Conservation (phyloP, 2,797 vertebrate species). For the Lutjanus argentimaculatus region DNA sequence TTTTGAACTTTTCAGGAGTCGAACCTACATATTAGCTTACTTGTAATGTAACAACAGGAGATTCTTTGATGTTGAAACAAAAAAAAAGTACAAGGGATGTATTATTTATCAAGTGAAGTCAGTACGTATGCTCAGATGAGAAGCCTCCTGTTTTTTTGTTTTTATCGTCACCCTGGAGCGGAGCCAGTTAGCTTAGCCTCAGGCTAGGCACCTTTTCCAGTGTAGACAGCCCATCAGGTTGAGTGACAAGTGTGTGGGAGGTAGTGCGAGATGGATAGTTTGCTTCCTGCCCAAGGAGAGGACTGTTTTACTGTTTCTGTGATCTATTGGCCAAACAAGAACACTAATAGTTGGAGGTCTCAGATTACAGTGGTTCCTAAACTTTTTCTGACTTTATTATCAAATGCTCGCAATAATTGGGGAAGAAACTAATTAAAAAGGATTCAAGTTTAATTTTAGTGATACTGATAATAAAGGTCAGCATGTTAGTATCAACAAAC, state of each 20-base stretch:
- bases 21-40: not conserved
- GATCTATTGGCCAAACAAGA: not conserved
- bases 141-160: constrained; percentile 11
- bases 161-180: constrained; percentile 18
- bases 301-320: constrained; percentile 9
- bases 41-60: not conserved
- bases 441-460: no score
- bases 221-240: constrained; percentile 35
- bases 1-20: constrained; percentile 11
- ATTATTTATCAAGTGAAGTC: constrained; percentile 1
- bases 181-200: constrained; percentile 33
- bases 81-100: constrained; percentile 12
- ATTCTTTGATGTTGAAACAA: not conserved
- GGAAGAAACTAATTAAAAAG: no score
- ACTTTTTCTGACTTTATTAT: no score
- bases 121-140: constrained; percentile 8
- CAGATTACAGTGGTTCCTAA: no score
- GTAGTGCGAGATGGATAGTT: not conserved
- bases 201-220: constrained; percentile 30
- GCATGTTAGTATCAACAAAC: no score
- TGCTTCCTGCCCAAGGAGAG: constrained; percentile 20
- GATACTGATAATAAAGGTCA: no score
- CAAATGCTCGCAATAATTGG: no score
- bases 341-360: not conserved
- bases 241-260: constrained; percentile 43